Evolutionary conservation across 2,113 vertebrate species (phyloP), one percentile per base, ranked within the genome.

Genomic region (Tamias sibiricus): DNA sequence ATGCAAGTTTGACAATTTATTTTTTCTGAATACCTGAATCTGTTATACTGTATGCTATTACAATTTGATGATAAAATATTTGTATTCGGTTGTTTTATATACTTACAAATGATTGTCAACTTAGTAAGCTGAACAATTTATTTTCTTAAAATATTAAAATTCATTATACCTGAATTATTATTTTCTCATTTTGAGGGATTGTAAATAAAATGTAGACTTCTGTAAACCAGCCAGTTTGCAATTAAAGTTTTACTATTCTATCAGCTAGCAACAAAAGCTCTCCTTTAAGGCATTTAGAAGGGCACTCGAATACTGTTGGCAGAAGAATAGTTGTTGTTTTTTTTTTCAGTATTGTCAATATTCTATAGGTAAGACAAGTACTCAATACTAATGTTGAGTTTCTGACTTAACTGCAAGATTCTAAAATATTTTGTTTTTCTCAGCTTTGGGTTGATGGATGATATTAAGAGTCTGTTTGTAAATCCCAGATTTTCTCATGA

Each of bases 141-240:
- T 94, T 97, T 90, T 98, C 42, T 93, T 95, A 93, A 93, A 54
- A 47, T 49, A 90, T 24, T 66, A 2, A 49, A 93, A 92, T 91
- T 97, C 8, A 40, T 35, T 94, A 92, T 81, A 26, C 82, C 40
- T 95, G 35, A 96, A 88, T 12, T 8, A 62, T 94, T 81, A 77
- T 93, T 94, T 22, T 75, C 17, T 26, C 32, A 76, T 83, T 74
- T 92, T 2, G 62, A 54, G 95, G 32, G 12, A 85, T 68, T 93
- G 44, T 26, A 83, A 87, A 77, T 94, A 95, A 87, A 40, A 7
- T 93, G 59, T 94, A 93, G 52, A 68, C 83, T 90, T 69, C 62
- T 4, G 0, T 49, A 12, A 89, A 9, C 37, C 35, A 30, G 75
- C 8, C 40, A 17, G 4, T 93, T 79, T 94, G 11, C 28, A 94